A percentile compares a stretch with the other conserved stretches of the same genome.
phyloP scores from a whole-genome alignment of 64 coral and sea anemone species.

The Hydrozoanthus tunicans region DNA sequence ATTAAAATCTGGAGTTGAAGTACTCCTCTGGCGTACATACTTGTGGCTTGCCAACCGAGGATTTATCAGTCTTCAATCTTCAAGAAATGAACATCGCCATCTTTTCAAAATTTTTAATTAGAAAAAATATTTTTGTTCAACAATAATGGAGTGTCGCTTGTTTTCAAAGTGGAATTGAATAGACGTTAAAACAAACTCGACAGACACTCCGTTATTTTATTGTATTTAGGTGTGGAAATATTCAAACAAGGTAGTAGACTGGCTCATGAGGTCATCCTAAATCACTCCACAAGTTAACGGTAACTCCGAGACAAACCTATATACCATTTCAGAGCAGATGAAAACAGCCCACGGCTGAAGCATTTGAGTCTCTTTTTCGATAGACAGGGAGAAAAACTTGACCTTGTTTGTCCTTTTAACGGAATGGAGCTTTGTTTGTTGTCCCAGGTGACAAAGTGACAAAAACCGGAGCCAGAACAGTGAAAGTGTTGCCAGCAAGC shows the following conservation, averaged over 20 bases:
- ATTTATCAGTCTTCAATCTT: neutral
- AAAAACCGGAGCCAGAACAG: constrained; percentile 36
- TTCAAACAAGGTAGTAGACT: constrained; percentile 20
- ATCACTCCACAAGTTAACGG: constrained; percentile 49
- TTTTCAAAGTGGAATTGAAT: neutral
- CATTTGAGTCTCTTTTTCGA: neutral
- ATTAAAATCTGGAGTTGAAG: constrained; percentile 56
- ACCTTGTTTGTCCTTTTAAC: constrained; percentile 36
- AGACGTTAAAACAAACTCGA: neutral
- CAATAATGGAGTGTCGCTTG: neutral
- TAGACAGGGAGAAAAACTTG: neutral
- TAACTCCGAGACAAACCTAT: neutral
- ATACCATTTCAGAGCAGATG: constrained; percentile 2
- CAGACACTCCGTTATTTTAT: neutral
- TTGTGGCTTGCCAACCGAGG: neutral
- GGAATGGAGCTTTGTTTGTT: constrained; percentile 36
- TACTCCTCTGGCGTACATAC: neutral
- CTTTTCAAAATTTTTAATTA: neutral
- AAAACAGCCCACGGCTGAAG: neutral
- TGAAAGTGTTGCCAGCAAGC: constrained; percentile 43
- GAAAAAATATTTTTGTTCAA: neutral
- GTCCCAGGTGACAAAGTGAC: constrained; percentile 45
- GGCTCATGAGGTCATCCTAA: neutral
- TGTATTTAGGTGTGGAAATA: neutral
- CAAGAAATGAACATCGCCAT: constrained; percentile 13